Percentiles rank a stretch among this genome's conserved stretches.
Conservation (phyloP, 1,140 invertebrate genomes). For the Temnothorax curvispinosus region DNA sequence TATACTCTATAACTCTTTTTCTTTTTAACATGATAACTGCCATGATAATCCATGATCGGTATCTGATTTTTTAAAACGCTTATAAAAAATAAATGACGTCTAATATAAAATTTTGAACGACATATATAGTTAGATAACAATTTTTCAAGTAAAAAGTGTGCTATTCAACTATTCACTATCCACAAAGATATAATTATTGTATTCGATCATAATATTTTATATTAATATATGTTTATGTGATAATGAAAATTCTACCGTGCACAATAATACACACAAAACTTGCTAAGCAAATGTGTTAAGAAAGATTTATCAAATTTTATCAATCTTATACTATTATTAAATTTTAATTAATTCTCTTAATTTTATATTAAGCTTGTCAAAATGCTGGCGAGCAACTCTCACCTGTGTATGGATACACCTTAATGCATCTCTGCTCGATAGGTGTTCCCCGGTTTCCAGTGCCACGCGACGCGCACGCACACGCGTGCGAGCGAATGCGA, state of each 20-base stretch:
- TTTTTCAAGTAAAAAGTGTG: too few species aligned
- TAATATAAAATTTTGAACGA: not conserved
- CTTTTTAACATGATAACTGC: not conserved
- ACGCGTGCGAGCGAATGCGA: too few species aligned
- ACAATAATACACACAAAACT: not conserved
- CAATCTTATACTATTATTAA: not conserved
- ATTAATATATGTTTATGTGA: not conserved
- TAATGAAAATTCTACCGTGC: too few species aligned
- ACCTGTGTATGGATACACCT: slow-evolving; percentile 21
- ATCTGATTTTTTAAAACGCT: not conserved
- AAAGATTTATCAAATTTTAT: not conserved
- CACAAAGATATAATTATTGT: not conserved
- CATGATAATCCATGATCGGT: not conserved
- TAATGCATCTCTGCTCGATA: slow-evolving; percentile 56
- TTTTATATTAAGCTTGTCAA: not conserved
- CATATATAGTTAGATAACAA: too few species aligned
- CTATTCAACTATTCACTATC: not conserved
- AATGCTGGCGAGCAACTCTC: not conserved
- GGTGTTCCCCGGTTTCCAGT: slow-evolving; percentile 72
- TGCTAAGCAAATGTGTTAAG: not conserved
- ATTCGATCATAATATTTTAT: not conserved
- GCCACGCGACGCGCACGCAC: slow-evolving; percentile 60
- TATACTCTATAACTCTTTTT: not conserved
- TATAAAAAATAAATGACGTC: not conserved
- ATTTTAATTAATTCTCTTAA: not conserved